Base-by-base conservation (phyloP, 2,797 vertebrate species). In the Labeo calbasu region DNA sequence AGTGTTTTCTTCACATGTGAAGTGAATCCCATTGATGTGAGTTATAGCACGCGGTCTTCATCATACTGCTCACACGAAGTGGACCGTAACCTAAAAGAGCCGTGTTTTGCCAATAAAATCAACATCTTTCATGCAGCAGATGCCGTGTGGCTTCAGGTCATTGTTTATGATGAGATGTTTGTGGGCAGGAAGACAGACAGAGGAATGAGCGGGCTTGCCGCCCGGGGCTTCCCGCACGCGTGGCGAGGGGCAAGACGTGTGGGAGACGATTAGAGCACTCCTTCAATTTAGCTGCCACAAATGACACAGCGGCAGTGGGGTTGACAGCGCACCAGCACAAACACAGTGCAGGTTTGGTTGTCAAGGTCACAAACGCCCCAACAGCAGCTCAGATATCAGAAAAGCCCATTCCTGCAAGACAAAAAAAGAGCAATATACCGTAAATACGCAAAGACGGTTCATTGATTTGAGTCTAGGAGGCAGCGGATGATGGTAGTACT, bases 11-110 rank as follows among this genome's bases (percentile, higher is more conserved):
- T 88, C 87, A 85, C 50, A 84, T 82, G 88, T 87, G 46, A 88
- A 85, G 63, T 28, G 84, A 75, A 85, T 63, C 91, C 91, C 92
- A 61, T 36, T 90, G 87, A 61, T 50, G 70, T 46, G 88, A 85
- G 77, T 72, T 84, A 84, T 23, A 83, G 90, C 83, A 78, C 23
- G 21, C 72, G 53, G 7, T 61, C 46, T 36, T 36, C 36, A 40
- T 61, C 19, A 55, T 28, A 50, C 17, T 28, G 8, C 50, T 73
- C 68, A n/a, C 28, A 32, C 19, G 40, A 65, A 75, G 73, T 51
- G 40, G 28, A 19, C 13, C 76, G 5, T 63, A 51, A 53, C 66
- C 76, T 53, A 40, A 71, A 53, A 71, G 40, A 79, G 21, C 76
- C 0, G 8, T 13, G 51, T 81, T 84, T 71, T 50, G 76, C 65